Base-by-base conservation (phyloP, 2,113 vertebrate genomes). In the Ursus arctos region DNA sequence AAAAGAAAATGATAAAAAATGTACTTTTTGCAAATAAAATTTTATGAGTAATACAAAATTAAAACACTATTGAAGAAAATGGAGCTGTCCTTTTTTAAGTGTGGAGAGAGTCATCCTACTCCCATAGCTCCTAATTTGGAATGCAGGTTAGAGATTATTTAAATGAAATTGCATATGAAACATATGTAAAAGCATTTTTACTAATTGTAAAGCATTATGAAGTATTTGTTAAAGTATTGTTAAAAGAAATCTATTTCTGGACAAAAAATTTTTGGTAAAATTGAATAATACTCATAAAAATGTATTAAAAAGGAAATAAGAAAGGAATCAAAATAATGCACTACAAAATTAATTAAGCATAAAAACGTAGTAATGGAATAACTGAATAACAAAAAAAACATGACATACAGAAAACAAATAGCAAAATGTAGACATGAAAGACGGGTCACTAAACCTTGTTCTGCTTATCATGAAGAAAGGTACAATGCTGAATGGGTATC, bases 51-150 rank as follows among this genome's bases (percentile, higher is more conserved):
- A 85, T 55, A 31, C 33, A 57, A 72, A 97, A 43, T 24, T n/a
- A 49, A 72, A 96, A 43, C 0, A 26, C 13, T 61, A 57, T 2
- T 49, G 14, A 92, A 63, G 13, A 47, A 98, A 94, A 51, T 77
- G 19, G 14, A 80, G 6, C 4, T 49, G 4, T 67, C 65, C 2
- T 49, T 71, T 53, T 69, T 71, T 51, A n/a, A 65, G 11, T 36
- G 21, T 2, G 13, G 2, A 8, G 74, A 92, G 0, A 0, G 33
- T 55, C 1, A 77, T 2, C 2, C 8, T 47, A 22, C 1, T 36
- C 16, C 71, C 13, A 6, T 77, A 13, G 0, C 1, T 55, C 0
- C 1, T 49, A 69, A 55, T 43, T 26, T 65, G 24, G 4, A 88
- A 88, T 49, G 4, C 4, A 88, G 7, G 6, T 33, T 28, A 72